phyloP scores from a whole-genome alignment of 2,113 vertebrate genomes.

The Phyllopteryx taeniolatus region DNA sequence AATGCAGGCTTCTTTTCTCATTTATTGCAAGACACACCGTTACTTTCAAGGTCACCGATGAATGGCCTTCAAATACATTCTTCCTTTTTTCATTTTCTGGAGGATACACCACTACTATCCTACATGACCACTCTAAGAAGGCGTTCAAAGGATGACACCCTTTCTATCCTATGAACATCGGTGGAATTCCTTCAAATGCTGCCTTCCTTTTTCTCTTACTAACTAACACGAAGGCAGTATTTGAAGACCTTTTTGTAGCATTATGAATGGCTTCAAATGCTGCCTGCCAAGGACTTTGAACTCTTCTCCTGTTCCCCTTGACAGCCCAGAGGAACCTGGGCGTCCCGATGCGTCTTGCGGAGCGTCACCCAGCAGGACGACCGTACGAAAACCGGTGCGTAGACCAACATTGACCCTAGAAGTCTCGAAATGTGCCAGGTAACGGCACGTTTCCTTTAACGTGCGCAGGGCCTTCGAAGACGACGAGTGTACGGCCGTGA shows the following conservation, averaged over 20 bases:
- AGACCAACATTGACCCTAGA: neutral
- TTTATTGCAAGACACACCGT: neutral
- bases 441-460: neutral
- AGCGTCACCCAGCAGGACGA: slow-evolving; percentile 50
- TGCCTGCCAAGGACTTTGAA: too few species aligned
- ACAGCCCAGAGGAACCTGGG: slow-evolving; percentile 69
- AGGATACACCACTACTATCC: neutral
- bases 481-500: slow-evolving; percentile 63
- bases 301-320: neutral
- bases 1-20: neutral
- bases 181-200: neutral
- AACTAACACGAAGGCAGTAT: neutral
- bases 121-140: neutral
- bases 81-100: too few species aligned
- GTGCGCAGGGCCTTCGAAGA: slow-evolving; percentile 74
- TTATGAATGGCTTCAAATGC: neutral
- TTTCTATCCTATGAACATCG: neutral
- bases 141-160: neutral
- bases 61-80: too few species aligned
- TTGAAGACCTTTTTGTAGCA: neutral
- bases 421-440: neutral
- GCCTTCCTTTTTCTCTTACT: neutral
- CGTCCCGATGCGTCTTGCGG: slow-evolving; percentile 54
- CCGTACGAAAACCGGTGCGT: slow-evolving; percentile 77
- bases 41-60: neutral